Conservation (phyloP, 2,888 invertebrate species). For the Hirtodrosophila cameraria region DNA sequence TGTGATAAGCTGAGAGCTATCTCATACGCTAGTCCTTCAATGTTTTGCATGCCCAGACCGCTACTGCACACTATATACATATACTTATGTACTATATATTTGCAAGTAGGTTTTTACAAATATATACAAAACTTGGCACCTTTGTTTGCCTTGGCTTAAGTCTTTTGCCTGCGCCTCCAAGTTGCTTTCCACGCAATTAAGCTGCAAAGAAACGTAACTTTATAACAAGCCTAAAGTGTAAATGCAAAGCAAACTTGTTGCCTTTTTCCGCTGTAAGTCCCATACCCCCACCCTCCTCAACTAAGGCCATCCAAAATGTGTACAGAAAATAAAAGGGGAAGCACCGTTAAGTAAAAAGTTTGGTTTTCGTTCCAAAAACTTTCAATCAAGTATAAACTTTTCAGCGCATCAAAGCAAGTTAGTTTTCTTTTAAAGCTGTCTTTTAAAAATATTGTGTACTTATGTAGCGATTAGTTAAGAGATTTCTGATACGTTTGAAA, state of each 20-base stretch:
- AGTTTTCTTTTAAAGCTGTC: conserved; percentile 5
- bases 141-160: conserved; percentile 39
- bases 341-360: conserved; percentile 60
- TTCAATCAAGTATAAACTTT: conserved; percentile 51
- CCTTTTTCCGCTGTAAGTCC: conserved; percentile 23
- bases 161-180: conserved; percentile 21
- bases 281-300: not conserved
- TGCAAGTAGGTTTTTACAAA: not conserved
- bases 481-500: not conserved
- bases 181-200: conserved; percentile 62
- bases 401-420: conserved; percentile 2
- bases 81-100: conserved; percentile 7
- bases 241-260: conserved; percentile 72
- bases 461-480: conserved; percentile 7
- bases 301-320: not conserved
- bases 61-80: not conserved
- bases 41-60: too few species aligned
- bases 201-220: conserved; percentile 67
- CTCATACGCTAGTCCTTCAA: too few species aligned
- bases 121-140: conserved; percentile 9
- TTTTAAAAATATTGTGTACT: conserved; percentile 4
- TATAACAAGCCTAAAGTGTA: conserved; percentile 46
- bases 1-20: too few species aligned
- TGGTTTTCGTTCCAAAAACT: conserved; percentile 30
- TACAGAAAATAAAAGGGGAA: conserved; percentile 23